Conservation (phyloP, 1,140 invertebrate species). For the Diprion similis region DNA sequence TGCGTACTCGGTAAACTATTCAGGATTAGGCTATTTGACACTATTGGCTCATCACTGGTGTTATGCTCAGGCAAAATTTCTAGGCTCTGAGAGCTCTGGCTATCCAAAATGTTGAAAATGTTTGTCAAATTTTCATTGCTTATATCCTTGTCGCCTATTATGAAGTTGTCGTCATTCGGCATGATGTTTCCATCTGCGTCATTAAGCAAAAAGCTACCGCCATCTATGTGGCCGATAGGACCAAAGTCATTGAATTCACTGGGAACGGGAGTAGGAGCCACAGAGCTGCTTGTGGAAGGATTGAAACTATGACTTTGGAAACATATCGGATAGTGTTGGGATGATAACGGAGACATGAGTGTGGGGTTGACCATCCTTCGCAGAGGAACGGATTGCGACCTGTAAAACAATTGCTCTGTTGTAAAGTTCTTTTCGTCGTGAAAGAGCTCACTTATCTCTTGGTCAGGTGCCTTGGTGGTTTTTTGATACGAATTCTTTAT, state of each 20-base stretch:
- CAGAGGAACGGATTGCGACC: slow-evolving; percentile 80
- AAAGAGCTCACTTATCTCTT: slow-evolving; percentile 54
- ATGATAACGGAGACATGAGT: slow-evolving; percentile 48
- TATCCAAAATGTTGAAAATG: slow-evolving; percentile 54
- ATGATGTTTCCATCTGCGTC: slow-evolving; percentile 52
- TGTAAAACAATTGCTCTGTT: slow-evolving; percentile 57
- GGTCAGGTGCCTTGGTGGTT: slow-evolving; percentile 45
- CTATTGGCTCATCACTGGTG: slow-evolving; percentile 36
- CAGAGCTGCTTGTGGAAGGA: slow-evolving; percentile 68
- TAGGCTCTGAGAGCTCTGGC: slow-evolving; percentile 42
- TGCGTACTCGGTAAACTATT: slow-evolving; percentile 39
- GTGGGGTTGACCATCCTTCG: slow-evolving; percentile 66
- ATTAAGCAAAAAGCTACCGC: slow-evolving; percentile 54
- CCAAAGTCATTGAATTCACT: slow-evolving; percentile 75
- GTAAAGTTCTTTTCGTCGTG: slow-evolving; percentile 42
- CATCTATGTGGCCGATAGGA: slow-evolving; percentile 63
- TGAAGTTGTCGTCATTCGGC: slow-evolving; percentile 47
- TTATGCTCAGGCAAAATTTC: slow-evolving; percentile 46
- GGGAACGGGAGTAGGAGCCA: slow-evolving; percentile 73
- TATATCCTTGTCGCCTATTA: slow-evolving; percentile 55
- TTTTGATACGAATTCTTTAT: slow-evolving; percentile 50
- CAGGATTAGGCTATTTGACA: slow-evolving; percentile 38
- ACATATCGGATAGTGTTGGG: slow-evolving; percentile 36
- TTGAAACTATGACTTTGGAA: slow-evolving; percentile 54
- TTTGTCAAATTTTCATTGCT: slow-evolving; percentile 57